Percentiles rank a stretch among this genome's conserved stretches.
phyloP scores from a whole-genome alignment of 2,888 invertebrate genomes.

The Phragmatobia fuliginosa region DNA sequence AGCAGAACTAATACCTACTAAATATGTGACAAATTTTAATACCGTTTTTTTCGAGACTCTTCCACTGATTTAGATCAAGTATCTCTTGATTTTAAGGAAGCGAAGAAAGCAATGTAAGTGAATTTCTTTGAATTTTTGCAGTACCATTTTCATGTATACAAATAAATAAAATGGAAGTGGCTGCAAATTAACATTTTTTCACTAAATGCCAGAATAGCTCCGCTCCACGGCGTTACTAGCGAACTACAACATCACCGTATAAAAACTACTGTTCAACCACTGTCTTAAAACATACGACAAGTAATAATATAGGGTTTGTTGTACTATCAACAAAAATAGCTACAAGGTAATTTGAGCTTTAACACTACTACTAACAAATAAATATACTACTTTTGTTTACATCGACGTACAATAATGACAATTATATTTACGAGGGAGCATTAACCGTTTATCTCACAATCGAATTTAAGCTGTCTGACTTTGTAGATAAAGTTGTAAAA shows the following conservation, averaged over 20 bases:
- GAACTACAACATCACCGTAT: too few species aligned
- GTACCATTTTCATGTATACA: not conserved
- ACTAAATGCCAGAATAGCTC: too few species aligned
- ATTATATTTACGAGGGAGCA: not conserved
- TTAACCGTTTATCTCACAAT: not conserved
- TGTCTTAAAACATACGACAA: too few species aligned
- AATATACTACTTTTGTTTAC: not conserved
- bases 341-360: not conserved
- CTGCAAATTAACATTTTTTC: too few species aligned
- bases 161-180: too few species aligned
- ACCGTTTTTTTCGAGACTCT: not conserved
- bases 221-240: too few species aligned
- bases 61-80: not conserved
- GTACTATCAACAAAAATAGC: not conserved
- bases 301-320: not conserved
- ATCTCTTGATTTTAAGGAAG: not conserved
- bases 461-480: not conserved
- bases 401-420: not conserved
- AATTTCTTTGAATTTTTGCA: not conserved
- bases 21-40: not conserved
- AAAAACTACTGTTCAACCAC: too few species aligned
- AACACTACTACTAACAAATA: too few species aligned
- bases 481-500: slow-evolving; percentile 2
- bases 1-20: not conserved
- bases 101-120: not conserved